Evolutionary conservation across 2,797 vertebrate species (phyloP).

Genomic region (Brotula barbata): DNA sequence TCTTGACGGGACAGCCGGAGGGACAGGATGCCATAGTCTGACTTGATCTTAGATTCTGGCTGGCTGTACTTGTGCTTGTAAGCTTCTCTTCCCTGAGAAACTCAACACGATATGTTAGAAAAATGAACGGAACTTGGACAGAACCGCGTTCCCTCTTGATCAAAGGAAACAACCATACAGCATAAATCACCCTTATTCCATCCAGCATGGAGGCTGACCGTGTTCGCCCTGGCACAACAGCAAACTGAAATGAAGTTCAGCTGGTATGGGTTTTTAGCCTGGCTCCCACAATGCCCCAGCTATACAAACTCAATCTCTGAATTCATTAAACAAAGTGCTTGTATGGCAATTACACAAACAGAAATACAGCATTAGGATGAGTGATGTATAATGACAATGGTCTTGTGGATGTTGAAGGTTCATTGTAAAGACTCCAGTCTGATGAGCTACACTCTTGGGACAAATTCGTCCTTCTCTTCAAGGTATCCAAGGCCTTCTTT

Average conservation of each 20-base stretch:
- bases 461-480: conserved; percentile 72
- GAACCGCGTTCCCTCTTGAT: conserved; percentile 40
- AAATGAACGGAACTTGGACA: conserved; percentile 43
- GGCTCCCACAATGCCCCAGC: conserved; percentile 35
- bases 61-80: conserved; percentile 28
- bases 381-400: conserved; percentile 29
- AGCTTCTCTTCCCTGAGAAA: conserved; percentile 37
- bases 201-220: conserved; percentile 25
- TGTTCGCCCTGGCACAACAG: conserved; percentile 49
- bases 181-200: conserved; percentile 42
- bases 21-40: conserved; percentile 52
- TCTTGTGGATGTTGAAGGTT: conserved; percentile 18
- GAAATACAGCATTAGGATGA: conserved; percentile 30
- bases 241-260: conserved; percentile 41
- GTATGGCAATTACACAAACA: conserved; percentile 35
- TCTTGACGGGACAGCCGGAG: conserved; percentile 55
- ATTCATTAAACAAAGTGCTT: conserved; percentile 29
- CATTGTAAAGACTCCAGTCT: conserved; percentile 5
- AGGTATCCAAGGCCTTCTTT: conserved; percentile 74
- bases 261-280: conserved; percentile 46
- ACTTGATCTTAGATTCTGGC: conserved; percentile 53
- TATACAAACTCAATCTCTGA: conserved; percentile 49
- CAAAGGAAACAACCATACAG: conserved; percentile 41
- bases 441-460: conserved; percentile 75
- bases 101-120: conserved; percentile 41